Evolutionary conservation across 2,888 invertebrate genomes (phyloP).

Genomic region (Cheilosia grossa): DNA sequence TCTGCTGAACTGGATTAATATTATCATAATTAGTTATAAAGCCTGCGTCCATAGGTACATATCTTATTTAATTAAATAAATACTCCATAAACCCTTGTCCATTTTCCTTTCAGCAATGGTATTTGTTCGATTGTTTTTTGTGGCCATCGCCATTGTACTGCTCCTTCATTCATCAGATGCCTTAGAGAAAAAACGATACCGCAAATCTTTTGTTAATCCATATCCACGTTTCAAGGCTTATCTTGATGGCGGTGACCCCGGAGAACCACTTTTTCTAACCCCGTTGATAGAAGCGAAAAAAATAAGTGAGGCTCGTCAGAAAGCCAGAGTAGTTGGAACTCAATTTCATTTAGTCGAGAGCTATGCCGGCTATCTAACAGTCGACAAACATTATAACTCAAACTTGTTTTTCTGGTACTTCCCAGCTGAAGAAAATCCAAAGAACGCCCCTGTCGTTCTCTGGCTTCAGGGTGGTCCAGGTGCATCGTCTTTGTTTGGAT

Average conservation of each 20-base stretch:
- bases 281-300: slow-evolving; percentile 80
- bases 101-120: slow-evolving; percentile 22
- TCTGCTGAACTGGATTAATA: too few relatives aligned
- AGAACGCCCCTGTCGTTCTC: slow-evolving; percentile 88
- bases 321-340: slow-evolving; percentile 80
- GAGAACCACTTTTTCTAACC: slow-evolving; percentile 83
- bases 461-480: slow-evolving; percentile 96
- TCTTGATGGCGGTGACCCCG: slow-evolving; percentile 81
- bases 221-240: slow-evolving; percentile 80
- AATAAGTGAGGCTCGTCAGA: slow-evolving; percentile 82
- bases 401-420: slow-evolving; percentile 97
- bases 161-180: slow-evolving; percentile 7
- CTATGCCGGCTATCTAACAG: slow-evolving; percentile 89
- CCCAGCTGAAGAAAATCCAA: slow-evolving; percentile 86
- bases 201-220: slow-evolving; percentile 81
- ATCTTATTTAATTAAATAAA: too few relatives aligned
- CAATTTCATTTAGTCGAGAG: slow-evolving; percentile 83
- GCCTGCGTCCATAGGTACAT: too few relatives aligned
- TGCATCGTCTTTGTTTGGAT: slow-evolving; percentile 90
- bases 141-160: slow-evolving; percentile 5
- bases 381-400: slow-evolving; percentile 89
- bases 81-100: not conserved
- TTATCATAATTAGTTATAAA: too few relatives aligned
- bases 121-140: not conserved
- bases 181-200: slow-evolving; percentile 64